Evolutionary conservation across 2,797 vertebrate genomes (phyloP).

Genomic region (Brotula barbata): DNA sequence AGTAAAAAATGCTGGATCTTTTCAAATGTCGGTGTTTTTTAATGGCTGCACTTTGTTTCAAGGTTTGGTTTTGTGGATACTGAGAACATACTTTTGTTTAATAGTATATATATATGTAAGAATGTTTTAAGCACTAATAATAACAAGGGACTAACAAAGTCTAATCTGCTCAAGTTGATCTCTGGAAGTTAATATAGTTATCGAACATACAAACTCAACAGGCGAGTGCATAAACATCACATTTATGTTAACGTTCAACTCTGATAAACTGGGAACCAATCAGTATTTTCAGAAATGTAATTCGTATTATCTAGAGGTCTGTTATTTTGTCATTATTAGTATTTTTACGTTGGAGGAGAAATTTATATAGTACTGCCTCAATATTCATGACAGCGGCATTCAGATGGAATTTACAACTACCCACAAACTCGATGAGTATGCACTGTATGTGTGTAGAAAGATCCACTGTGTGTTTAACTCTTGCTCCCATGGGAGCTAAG

Average conservation of each 20-base stretch:
- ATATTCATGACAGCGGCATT: not conserved
- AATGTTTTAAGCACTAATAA: too few relatives aligned
- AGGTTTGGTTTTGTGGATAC: too few relatives aligned
- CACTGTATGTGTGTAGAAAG: constrained; percentile 33
- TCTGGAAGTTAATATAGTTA: too few relatives aligned
- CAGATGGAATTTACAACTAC: not conserved
- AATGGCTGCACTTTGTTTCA: too few relatives aligned
- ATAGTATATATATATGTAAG: too few relatives aligned
- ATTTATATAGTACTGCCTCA: too few relatives aligned
- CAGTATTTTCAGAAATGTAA: not conserved
- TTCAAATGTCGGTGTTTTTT: not conserved
- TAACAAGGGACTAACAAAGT: too few relatives aligned
- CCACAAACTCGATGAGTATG: constrained; percentile 11
- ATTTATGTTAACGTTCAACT: not conserved
- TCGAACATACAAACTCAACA: too few relatives aligned
- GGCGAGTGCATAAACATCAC: too few relatives aligned
- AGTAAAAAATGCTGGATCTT: too few relatives aligned
- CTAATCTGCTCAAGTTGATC: too few relatives aligned
- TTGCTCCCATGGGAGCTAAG: constrained; percentile 21
- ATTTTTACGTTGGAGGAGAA: not conserved
- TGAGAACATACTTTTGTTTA: too few relatives aligned
- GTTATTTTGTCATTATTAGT: not conserved
- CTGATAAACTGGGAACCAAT: not conserved
- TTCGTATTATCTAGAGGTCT: not conserved
- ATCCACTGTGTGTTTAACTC: constrained; percentile 43